Evolutionary conservation across 1,140 invertebrate species (phyloP).

Genomic region (Bathynomus jamesi): DNA sequence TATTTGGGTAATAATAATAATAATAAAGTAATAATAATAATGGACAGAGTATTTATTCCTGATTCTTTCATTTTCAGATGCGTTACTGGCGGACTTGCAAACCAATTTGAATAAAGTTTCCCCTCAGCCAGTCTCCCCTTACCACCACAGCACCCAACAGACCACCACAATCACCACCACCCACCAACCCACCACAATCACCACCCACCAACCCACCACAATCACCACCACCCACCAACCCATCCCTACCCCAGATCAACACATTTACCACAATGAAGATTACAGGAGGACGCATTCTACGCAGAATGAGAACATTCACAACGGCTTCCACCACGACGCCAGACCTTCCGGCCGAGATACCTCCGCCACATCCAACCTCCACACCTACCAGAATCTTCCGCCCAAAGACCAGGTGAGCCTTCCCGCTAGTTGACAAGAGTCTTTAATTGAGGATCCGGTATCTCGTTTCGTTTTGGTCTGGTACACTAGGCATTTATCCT

Average conservation of each 20-base stretch:
- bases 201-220: not conserved
- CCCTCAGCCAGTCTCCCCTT: not conserved
- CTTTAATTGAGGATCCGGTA: too few relatives aligned
- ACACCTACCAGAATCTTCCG: not conserved
- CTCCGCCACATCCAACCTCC: not conserved
- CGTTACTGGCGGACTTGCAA: not conserved
- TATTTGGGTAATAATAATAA: too few relatives aligned
- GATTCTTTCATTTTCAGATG: too few relatives aligned
- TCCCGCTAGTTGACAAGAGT: too few relatives aligned
- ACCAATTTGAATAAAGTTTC: not conserved
- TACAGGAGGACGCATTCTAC: too few relatives aligned
- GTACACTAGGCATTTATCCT: too few relatives aligned
- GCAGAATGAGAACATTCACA: not conserved
- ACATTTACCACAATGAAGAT: not conserved
- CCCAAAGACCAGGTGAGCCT: not conserved
- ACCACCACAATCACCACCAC: not conserved
- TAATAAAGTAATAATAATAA: too few relatives aligned
- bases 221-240: not conserved
- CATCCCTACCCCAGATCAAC: not conserved
- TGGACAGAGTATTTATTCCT: too few relatives aligned
- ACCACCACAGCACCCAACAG: not conserved
- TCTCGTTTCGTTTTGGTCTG: too few relatives aligned
- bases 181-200: not conserved
- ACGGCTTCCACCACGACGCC: too few relatives aligned
- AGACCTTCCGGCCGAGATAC: not conserved